Evolutionary conservation across 2,797 vertebrate species (phyloP).

Genomic region (Trachops cirrhosus): DNA sequence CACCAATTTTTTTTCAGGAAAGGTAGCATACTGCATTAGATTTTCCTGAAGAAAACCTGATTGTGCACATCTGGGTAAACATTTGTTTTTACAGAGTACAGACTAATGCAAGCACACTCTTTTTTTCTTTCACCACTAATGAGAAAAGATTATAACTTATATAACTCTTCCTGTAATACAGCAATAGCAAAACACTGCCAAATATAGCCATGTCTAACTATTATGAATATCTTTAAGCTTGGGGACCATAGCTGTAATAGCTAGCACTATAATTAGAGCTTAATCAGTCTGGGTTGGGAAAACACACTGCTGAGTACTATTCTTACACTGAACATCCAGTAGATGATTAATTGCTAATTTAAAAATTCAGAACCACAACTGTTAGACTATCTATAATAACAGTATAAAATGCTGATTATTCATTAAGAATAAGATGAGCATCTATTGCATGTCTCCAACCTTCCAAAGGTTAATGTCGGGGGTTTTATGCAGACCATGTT

Average conservation of each 20-base stretch:
- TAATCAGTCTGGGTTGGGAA: conserved; percentile 46
- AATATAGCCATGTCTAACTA: conserved; percentile 49
- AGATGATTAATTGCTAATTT: conserved; percentile 46
- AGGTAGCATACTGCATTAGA: not conserved
- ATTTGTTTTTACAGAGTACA: conserved; percentile 39
- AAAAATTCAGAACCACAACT: conserved; percentile 45
- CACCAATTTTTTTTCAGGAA: not conserved
- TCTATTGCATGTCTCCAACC: not conserved
- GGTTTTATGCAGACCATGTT: conserved; percentile 43
- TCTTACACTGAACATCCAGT: conserved; percentile 51
- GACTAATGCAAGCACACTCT: conserved; percentile 8
- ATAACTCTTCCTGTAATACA: not conserved
- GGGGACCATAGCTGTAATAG: conserved; percentile 13
- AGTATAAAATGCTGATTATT: conserved; percentile 12
- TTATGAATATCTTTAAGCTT: conserved; percentile 42
- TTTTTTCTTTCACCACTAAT: conserved; percentile 27
- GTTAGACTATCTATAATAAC: not conserved
- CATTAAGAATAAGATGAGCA: conserved; percentile 19
- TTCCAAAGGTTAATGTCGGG: conserved; percentile 52
- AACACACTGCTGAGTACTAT: conserved; percentile 31
- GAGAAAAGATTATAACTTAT: conserved; percentile 33
- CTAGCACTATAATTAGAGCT: conserved; percentile 48
- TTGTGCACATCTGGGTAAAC: not conserved
- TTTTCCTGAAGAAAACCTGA: conserved; percentile 25
- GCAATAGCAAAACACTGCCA: conserved; percentile 27